Base-by-base conservation (phyloP, 2,797 vertebrate genomes). In the Myotis myotis region DNA sequence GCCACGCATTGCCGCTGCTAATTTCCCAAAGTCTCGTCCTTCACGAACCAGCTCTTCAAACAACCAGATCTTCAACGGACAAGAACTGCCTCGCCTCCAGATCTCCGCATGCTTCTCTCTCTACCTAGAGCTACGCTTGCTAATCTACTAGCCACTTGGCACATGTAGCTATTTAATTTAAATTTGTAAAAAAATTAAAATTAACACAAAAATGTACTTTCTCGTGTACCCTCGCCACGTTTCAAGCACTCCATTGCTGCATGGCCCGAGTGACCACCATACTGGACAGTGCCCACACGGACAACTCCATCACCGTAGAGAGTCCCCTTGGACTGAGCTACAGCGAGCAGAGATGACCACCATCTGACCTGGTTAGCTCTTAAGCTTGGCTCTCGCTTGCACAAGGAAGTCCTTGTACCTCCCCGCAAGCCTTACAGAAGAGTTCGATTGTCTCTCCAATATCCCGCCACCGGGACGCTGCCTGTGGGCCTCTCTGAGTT, bases 251-350 rank as follows among this genome's bases (percentile, higher is more conserved):
- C 11, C 6, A 0, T 30, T 13, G 49, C 25, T 23, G 6, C 6
- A 3, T 7, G 3, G 70, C 36, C n/a, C 23, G 16, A 0, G 4
- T 22, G 9, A 8, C 28, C 12, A 19, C 38, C 38, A 28, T n/a
- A 4, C 53, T 30, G 16, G 41, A 41, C 3, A 8, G 3, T 10
- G 5, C 8, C 15, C 2, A 8, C 20, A 0, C 3, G 10, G 44
- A 38, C 8, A 2, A 5, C 51, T 12, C 28, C 10, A 22, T 17
- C n/a, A 9, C 8, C 25, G 20, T 1, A 41, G 15, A 28, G 13
- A 2, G 0, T 47, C 36, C 15, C 36, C 8, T 12, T 47, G 23
- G 38, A 57, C 33, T 17, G 25, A 25, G 33, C 36, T 36, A 17
- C 1, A 23, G 11, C 0, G 1, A 55, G 15, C 68, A 57, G 72